Base-by-base conservation (phyloP, 1,140 invertebrate genomes). In the Melipona quadrifasciata region DNA sequence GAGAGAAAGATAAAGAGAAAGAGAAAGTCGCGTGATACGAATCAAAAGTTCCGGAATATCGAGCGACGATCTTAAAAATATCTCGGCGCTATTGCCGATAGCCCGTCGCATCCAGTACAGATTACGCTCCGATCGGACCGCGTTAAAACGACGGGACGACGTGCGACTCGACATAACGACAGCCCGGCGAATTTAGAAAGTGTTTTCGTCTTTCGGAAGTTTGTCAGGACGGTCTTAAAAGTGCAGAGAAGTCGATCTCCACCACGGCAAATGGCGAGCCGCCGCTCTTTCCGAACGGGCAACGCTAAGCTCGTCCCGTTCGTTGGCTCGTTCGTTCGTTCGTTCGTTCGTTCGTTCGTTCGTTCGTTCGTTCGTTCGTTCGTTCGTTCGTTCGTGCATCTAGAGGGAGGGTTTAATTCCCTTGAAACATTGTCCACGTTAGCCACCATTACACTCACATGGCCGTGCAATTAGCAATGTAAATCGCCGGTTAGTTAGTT, bases 391-490 rank as follows among this genome's bases (percentile, higher is more conserved):
- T 86, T 83, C 72, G 74, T 83, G 80, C 75, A 86, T 76, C 70
- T 78, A 67, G 51, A 86, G 73, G 78, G 65, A 86, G 68, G 74
- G 75, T 89, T 89, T 78, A 89, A 89, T 82, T 93, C 91, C 90
- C 91, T 90, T 86, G 86, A 93, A 93, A 91, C 92, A 93, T 93
- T 93, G 92, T 93, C 88, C 89, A 89, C 90, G 91, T 94, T 93
- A 93, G 90, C 81, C 91, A 91, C 91, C 91, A 93, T 94, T 93
- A 93, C 92, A 92, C 87, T 93, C 88, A 87, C 90, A 91, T 92
- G 93, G 86, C 88, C 89, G 88, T 88, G 92, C 93, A 94, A 95
- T 95, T 94, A 95, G 94, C 94, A 94, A 94, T 94, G 94, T 94
- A 95, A 95, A 95, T 95, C 31, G 92, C 89, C 88, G 91, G 93